These are phyloP conservation scores for Tolypeutes matacus DNA, from an alignment of 2,797 vertebrate genomes.

Conservation along the genomic window DNA sequence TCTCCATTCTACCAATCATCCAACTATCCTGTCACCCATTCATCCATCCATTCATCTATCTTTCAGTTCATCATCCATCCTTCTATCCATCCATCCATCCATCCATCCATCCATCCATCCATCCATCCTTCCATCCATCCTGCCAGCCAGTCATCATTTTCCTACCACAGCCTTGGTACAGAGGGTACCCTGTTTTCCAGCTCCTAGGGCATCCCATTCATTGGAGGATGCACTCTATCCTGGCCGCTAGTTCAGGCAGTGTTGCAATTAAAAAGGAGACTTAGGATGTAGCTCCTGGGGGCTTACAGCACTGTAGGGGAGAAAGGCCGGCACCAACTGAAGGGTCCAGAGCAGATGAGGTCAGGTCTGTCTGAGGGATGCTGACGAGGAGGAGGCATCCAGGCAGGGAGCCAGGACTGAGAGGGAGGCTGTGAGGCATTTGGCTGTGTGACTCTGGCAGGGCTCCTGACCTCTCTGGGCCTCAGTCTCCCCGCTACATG, in stretches of 20 bases:
- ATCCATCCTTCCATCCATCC: no score
- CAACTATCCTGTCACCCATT: accelerated
- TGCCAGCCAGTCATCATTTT: background rate
- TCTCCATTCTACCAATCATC: accelerated
- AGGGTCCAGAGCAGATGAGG: background rate
- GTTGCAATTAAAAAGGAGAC: background rate
- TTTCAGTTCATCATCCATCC: accelerated
- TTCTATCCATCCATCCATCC: background rate
- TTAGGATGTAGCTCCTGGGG: background rate
- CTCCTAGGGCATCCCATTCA: background rate
- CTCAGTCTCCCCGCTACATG: no score
- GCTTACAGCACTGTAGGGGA: background rate
- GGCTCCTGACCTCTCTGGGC: no score
- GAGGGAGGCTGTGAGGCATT: background rate
- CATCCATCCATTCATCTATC: accelerated
- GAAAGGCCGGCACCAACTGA: no score
- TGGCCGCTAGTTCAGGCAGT: background rate
- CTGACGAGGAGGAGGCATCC: background rate
- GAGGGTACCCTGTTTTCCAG: background rate
- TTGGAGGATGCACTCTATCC: background rate
- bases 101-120: background rate
- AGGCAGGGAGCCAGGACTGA: background rate
- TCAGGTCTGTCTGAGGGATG: background rate
- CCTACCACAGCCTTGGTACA: background rate
- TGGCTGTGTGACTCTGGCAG: background rate